Base-by-base conservation (phyloP, 2,113 vertebrate genomes). In the Eolophus roseicapilla region DNA sequence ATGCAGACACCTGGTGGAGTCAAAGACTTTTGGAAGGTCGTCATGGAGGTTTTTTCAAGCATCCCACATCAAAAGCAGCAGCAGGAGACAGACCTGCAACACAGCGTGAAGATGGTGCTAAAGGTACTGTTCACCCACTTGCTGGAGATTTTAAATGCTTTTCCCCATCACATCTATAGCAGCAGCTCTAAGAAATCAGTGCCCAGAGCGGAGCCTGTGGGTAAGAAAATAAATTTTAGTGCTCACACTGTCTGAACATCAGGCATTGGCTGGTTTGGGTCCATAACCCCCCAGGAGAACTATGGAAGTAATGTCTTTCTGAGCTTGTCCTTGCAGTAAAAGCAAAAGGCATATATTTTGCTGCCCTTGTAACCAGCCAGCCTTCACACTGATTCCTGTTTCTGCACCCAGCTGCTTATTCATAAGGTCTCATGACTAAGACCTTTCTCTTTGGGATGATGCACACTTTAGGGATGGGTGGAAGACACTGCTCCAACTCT, bases 11-110 rank as follows among this genome's bases (percentile, higher is more conserved):
- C 62, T 76, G 57, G 33, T 71, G 80, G 15, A 73, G 69, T 84
- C 83, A 76, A 33, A 93, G 91, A 67, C 84, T 87, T 79, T 28
- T 96, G 92, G 74, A 93, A 91, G 86, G 88, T 91, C 41, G 0
- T 91, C 83, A 94, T 69, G 77, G 62, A 86, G 25, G 10, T 18
- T 7, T 52, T 84, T 69, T 69, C 49, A 78, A 88, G 77, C 71
- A 93, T 41, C 57, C 33, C 28, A 67, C 77, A 93, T 88, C 88
- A 92, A 93, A 94, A 88, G 60, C 80, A 71, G 41, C 2, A 2
- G 37, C 47, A 50, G 31, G 44, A 94, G 67, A 64, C 65, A 87
- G 82, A 82, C 11, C 23, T 68, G 49, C 47, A 86, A 7, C 63
- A 69, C 39, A 69, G 76, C 53, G 39, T 18, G 76, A 63, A 35